Evolutionary conservation across 2,888 invertebrate genomes (phyloP), one percentile per base, ranked within the genome.

Genomic region (Endomychus coccineus): DNA sequence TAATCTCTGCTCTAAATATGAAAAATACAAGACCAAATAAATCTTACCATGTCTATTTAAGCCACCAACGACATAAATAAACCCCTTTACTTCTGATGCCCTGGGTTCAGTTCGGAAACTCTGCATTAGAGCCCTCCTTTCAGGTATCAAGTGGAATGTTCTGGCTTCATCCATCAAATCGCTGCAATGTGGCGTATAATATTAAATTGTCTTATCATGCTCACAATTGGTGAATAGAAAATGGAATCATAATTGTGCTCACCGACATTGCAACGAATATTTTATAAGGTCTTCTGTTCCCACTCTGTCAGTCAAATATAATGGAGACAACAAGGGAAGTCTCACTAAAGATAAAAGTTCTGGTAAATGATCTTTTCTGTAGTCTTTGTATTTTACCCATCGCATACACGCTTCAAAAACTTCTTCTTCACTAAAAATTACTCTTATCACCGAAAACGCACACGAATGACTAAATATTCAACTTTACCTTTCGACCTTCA

Each of bases 61-160:
- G 1, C 89, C 90, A 13, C 89, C 90, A 22, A 90, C 85, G 27
- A 87, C 89, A 63, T 83, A 90, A 43, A 90, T 86, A 52, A 83
- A 78, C 0, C 89, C 89, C 47, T 80, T 77, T 12, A 83, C 73
- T 58, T 80, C 80, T 50, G 83, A 83, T 48, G 79, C 78, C 15
- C 90, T 72, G 6, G 84, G 83, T 39, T 81, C 72, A 2, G 82
- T 83, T 49, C 82, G 74, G 60, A 83, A 85, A 42, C 82, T 82
- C 56, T 83, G 83, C 43, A 88, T 65, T 25, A 84, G 59, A n/a
- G 78, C 74, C 4, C 88, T 69, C 43, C 89, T 68, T 61, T 90
- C 88, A 1, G 90, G 91, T 72, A 91, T 81, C 39, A 90, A 67
- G 62, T 89, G 86, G 62, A 83, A 91, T 57, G 89, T 88, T 59